Evolutionary conservation across 2,797 vertebrate genomes (phyloP).

Genomic region (Sphenodon punctatus): DNA sequence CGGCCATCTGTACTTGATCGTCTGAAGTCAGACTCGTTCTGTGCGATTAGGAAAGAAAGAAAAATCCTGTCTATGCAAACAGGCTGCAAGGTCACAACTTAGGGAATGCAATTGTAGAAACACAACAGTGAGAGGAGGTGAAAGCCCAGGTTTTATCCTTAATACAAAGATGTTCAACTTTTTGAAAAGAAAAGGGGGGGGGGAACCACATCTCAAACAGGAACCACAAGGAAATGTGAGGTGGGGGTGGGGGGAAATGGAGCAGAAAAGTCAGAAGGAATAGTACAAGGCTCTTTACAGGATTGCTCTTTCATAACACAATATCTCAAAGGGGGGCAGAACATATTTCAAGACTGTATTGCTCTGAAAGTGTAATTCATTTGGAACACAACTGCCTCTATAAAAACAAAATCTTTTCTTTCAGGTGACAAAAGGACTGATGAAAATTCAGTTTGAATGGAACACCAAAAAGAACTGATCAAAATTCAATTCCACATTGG

Average conservation of each 20-base stretch:
- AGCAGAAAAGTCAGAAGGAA: not conserved
- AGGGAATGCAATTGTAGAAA: not conserved
- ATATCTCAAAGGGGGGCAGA: not conserved
- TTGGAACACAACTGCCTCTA: not conserved
- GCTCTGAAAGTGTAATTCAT: not conserved
- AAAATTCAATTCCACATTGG: not conserved
- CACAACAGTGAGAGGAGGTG: not conserved
- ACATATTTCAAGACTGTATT: not conserved
- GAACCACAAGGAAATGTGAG: not conserved
- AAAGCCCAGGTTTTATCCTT: not conserved
- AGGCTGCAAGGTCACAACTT: not conserved
- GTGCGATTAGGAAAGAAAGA: too few species aligned
- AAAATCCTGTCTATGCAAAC: not conserved
- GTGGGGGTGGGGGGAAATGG: not conserved
- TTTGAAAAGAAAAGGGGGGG: too few species aligned
- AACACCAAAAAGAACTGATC: not conserved
- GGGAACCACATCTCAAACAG: not conserved
- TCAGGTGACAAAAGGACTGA: too few species aligned
- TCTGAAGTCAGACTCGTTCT: not conserved
- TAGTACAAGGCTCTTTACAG: not conserved
- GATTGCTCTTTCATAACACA: not conserved
- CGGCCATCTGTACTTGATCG: rapidly evolving
- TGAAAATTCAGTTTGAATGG: not conserved
- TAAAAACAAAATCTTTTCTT: not conserved
- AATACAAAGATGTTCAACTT: not conserved